Percentiles rank a stretch among this genome's conserved stretches.
Evolutionary conservation across 2,888 invertebrate species (phyloP).

Genomic region (Bimastos eiseni): DNA sequence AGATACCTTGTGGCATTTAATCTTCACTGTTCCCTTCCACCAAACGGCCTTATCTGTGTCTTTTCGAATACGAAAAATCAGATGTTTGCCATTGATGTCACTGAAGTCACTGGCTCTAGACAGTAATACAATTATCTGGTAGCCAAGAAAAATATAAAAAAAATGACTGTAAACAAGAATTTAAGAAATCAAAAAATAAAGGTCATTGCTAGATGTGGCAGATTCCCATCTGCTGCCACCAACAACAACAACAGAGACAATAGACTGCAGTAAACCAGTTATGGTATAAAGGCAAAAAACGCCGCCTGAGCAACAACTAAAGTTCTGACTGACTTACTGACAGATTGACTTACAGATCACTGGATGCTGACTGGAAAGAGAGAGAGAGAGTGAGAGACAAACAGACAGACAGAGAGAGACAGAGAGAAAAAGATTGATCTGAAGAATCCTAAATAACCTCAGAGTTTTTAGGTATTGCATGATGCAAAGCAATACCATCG

Average conservation of each 20-base stretch:
- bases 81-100: constrained; percentile 67
- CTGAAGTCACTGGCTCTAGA: constrained; percentile 32
- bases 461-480: not conserved
- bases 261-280: too few species aligned
- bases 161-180: not conserved
- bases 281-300: too few species aligned
- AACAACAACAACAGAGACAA: too few species aligned
- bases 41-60: constrained; percentile 70
- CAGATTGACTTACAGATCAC: too few species aligned
- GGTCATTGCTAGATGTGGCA: not conserved
- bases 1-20: constrained; percentile 61
- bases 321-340: too few species aligned
- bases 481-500: not conserved
- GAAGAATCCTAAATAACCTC: not conserved
- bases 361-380: too few species aligned
- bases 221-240: not conserved
- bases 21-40: constrained; percentile 74
- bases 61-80: constrained; percentile 71
- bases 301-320: too few species aligned
- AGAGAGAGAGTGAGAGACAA: too few species aligned
- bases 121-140: not conserved
- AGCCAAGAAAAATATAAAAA: not conserved
- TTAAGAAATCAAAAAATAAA: not conserved
- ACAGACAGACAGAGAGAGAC: too few species aligned
- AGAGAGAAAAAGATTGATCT: not conserved